Evolutionary conservation across 2,888 invertebrate species (phyloP), one percentile per base, ranked within the genome.

Genomic region (Watsonalla binaria): DNA sequence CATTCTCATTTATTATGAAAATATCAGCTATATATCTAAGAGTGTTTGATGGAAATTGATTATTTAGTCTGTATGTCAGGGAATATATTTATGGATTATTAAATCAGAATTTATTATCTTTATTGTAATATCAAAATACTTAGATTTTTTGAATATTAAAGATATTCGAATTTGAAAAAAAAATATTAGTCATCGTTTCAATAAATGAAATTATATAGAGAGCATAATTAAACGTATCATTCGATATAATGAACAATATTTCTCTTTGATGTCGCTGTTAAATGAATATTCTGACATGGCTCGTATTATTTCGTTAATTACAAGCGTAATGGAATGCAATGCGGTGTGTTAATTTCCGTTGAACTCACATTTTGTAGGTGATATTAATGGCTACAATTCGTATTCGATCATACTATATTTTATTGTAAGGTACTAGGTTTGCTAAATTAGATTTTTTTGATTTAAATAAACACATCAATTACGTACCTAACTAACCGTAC

Each of bases 221-320:
- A 61, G 70, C 70, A 77, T 77, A 79, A 79, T 82, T 76, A 76
- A 82, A 82, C 76, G 71, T 76, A 78, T 80, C 74, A 77, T 80
- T 70, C 76, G 72, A 77, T 78, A 65, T 78, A 76, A 66, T 76
- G 78, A 72, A 74, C 82, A 80, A 81, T 82, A 83, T 80, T 77
- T 83, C 80, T 74, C 80, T 78, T 80, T 80, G 79, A 81, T 78
- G 76, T 72, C 67, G 57, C 70, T 66, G 75, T 78, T 78, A 78
- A 82, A 84, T 81, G 78, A 80, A 83, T 81, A 75, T 76, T 72
- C 74, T 71, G 63, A 69, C 73, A 64, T 61, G 65, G 63, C 68
- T 63, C 75, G 71, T 72, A 78, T 82, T 82, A 84, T 86, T 84
- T 78, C 78, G 78, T 80, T 86, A 85, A 86, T 85, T 84, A 84